A percentile compares a stretch with the other conserved stretches of the same genome.
These are phyloP conservation scores for Axinella damicornis DNA, from an alignment of 37 sponge, comb jelly and placozoan genomes.

Conservation along the genomic window DNA sequence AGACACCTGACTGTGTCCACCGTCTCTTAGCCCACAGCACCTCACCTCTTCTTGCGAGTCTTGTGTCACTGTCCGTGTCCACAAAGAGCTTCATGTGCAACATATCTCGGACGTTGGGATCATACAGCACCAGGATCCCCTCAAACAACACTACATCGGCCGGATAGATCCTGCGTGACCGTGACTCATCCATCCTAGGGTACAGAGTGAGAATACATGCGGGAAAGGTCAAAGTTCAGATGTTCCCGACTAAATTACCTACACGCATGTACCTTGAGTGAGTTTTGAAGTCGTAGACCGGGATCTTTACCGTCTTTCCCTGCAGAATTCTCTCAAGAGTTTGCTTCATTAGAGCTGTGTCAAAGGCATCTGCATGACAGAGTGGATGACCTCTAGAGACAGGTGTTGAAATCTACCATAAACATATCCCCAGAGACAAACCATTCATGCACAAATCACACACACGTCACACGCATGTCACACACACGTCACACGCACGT, in stretches of 20 bases:
- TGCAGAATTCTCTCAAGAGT: conserved; percentile 67
- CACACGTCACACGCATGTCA: no score
- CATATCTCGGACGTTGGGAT: conserved; percentile 79
- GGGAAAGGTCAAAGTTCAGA: no score
- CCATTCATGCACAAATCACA: no score
- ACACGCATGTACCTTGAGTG: conserved; percentile 56
- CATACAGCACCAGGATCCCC: conserved; percentile 95
- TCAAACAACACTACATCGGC: conserved; percentile 93
- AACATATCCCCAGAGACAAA: no score
- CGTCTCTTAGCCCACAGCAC: background rate
- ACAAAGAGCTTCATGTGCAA: conserved; percentile 97
- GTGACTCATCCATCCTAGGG: conserved; percentile 10
- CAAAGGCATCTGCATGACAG: conserved; percentile 86
- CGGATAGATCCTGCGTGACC: conserved; percentile 43
- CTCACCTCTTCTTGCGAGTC: conserved; percentile 90
- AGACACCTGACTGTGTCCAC: no score
- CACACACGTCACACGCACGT: no score
- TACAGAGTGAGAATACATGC: no score
- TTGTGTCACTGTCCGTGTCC: conserved; percentile 93
- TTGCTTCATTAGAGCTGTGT: conserved; percentile 69
- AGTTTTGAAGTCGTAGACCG: conserved; percentile 86
- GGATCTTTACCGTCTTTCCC: conserved; percentile 81
- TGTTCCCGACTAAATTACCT: no score
- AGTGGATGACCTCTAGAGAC: no score
- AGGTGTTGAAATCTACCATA: no score